Evolutionary conservation across 2,113 vertebrate species (phyloP).

Genomic region (Epinephelus cyanopodus): DNA sequence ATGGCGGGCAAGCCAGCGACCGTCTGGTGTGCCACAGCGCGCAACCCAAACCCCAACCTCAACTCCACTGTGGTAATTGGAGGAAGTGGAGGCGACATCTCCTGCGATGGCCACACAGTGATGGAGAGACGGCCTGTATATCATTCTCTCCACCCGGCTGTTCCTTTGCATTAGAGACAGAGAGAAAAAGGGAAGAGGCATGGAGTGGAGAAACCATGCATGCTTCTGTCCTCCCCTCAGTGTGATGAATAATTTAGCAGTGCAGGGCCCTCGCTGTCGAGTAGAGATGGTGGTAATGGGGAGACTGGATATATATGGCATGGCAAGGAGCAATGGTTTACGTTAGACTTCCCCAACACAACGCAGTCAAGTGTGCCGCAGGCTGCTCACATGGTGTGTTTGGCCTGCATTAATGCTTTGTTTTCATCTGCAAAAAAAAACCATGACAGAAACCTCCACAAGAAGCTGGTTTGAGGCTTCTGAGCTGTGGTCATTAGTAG

Average conservation of each 20-base stretch:
- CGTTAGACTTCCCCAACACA: conserved; percentile 64
- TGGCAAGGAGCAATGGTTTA: conserved; percentile 70
- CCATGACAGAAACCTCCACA: background rate
- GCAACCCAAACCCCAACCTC: conserved; percentile 40
- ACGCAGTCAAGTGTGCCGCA: conserved; percentile 49
- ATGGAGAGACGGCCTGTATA: conserved; percentile 65
- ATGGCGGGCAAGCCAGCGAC: conserved; percentile 19
- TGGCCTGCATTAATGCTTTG: conserved; percentile 63
- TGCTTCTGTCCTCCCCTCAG: conserved; percentile 74
- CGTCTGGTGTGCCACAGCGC: conserved; percentile 40
- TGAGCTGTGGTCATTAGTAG: conserved; percentile 51
- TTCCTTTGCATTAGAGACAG: conserved; percentile 73
- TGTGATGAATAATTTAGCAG: conserved; percentile 83
- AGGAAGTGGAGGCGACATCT: conserved; percentile 64
- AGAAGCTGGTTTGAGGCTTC: conserved; percentile 16
- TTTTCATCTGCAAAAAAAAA: conserved; percentile 36
- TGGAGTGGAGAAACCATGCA: conserved; percentile 67
- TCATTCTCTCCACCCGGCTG: conserved; percentile 72
- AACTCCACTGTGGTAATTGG: conserved; percentile 59
- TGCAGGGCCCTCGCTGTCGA: conserved; percentile 78
- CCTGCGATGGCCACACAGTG: conserved; percentile 61
- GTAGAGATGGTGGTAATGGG: conserved; percentile 78
- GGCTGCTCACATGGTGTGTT: conserved; percentile 52
- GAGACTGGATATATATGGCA: conserved; percentile 72
- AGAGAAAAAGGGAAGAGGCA: conserved; percentile 65